Base-by-base conservation (phyloP, 2,888 invertebrate species). In the Dolomedes plantarius region DNA sequence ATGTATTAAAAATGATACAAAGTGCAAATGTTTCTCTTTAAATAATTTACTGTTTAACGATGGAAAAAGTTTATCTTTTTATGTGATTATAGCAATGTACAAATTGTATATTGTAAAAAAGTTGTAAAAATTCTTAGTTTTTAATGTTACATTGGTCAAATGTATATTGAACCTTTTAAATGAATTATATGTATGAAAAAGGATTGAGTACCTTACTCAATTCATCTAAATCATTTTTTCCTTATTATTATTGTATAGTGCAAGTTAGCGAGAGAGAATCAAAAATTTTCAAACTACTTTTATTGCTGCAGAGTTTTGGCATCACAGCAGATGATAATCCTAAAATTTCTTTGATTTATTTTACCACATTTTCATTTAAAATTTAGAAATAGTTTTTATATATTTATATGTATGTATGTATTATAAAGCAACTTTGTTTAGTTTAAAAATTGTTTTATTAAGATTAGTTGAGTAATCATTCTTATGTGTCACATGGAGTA, bases 61-160 rank as follows among this genome's bases (percentile, higher is more conserved):
- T 46, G 9, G n/a, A 16, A 36, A 36, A 7, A 36, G 5, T 36
- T 36, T 36, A 46, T 46, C 46, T 56, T 23, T 56, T 56, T 56
- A 23, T 56, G 56, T 56, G 23, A 56, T 23, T 56, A 56, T 2
- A 23, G 23, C 56, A 56, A 23, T 56, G 56, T 65, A 32, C 31
- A 32, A 29, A 65, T 32, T 31, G 65, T 65, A 65, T 65, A n/a
- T 65, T 32, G 19, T 31, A 31, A 31, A 65, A 31, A 65, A 31
- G 31, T 32, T 29, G 29, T 65, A 65, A 65, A 65, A 32, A 31
- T 65, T 65, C 27, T 65, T 27, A 64, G 3, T 27, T 64, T 64
- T 64, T 2, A 62, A 62, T 23, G 28, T 28, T 62, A 27, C 7
- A 23, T 3, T 27, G 16, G 23, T 27, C 7, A 9, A 7, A 62